These are phyloP conservation scores for Thomomys bottae DNA, from an alignment of 2,113 vertebrate genomes.

Conservation along the genomic window DNA sequence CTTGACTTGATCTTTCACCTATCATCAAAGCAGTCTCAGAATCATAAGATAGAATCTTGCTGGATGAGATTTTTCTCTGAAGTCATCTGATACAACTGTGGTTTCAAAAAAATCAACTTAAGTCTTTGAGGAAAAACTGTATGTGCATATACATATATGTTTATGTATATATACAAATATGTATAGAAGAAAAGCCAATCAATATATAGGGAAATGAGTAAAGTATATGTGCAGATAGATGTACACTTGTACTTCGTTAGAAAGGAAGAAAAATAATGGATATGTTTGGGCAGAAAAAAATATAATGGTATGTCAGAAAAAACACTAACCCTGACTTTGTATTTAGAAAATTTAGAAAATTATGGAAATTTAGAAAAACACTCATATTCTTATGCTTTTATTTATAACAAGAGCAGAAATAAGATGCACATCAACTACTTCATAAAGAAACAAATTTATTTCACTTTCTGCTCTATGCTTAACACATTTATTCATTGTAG, in stretches of 20 bases:
- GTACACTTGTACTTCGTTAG: background rate
- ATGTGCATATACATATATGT: too few relatives aligned
- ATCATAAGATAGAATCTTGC: background rate
- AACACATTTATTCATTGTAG: background rate
- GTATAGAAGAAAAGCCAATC: background rate
- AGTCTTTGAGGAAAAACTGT: background rate
- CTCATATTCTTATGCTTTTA: constrained; percentile 7
- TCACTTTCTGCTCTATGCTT: background rate
- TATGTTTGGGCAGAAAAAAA: background rate
- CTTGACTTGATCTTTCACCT: background rate
- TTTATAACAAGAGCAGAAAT: background rate
- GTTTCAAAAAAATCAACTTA: background rate
- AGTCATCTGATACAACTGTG: background rate
- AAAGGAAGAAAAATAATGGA: background rate
- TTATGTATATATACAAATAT: too few relatives aligned
- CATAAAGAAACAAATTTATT: constrained; percentile 8
- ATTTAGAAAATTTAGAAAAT: constrained; percentile 52
- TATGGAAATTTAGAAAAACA: background rate
- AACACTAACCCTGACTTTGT: background rate
- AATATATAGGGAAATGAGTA: background rate
- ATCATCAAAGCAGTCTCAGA: constrained; percentile 3
- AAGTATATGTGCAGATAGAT: background rate
- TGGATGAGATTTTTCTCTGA: background rate
- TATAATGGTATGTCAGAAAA: background rate
- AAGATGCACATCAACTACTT: background rate